Conservation (phyloP, 1,140 invertebrate genomes). For the Propsilocerus akamusi region DNA sequence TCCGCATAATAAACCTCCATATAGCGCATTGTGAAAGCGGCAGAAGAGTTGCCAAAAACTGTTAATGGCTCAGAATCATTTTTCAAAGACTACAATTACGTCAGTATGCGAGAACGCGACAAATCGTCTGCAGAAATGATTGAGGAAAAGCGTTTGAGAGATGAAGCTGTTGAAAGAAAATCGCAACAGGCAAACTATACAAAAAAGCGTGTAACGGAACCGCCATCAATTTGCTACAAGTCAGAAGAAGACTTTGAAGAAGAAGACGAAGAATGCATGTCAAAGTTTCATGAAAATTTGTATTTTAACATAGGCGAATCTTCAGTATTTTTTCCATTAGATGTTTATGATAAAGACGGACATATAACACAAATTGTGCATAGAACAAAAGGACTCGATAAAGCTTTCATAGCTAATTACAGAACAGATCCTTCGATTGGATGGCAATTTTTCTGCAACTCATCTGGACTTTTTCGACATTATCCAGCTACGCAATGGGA, state of each 20-base stretch:
- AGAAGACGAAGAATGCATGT: neutral
- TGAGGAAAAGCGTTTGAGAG: neutral
- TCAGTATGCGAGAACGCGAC: neutral
- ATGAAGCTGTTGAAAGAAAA: neutral
- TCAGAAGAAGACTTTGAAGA: neutral
- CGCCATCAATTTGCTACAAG: neutral
- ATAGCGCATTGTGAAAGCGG: neutral
- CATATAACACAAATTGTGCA: neutral
- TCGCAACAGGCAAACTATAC: neutral
- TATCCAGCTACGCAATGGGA: constrained; percentile 21
- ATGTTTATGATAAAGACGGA: neutral
- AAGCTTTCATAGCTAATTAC: constrained; percentile 51
- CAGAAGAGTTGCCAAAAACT: neutral
- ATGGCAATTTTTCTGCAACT: constrained; percentile 76
- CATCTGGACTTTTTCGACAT: constrained; percentile 61
- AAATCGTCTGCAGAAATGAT: neutral
- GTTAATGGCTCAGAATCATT: neutral
- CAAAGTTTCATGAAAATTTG: too few relatives aligned
- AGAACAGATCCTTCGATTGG: constrained; percentile 47
- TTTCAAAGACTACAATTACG: neutral
- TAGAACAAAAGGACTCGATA: constrained; percentile 43
- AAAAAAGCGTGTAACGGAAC: neutral
- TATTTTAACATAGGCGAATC: too few relatives aligned
- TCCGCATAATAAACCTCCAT: too few relatives aligned
- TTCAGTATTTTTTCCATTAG: too few relatives aligned